Conservation (phyloP, 2,888 invertebrate species). For the Dichetophora obliterata region DNA sequence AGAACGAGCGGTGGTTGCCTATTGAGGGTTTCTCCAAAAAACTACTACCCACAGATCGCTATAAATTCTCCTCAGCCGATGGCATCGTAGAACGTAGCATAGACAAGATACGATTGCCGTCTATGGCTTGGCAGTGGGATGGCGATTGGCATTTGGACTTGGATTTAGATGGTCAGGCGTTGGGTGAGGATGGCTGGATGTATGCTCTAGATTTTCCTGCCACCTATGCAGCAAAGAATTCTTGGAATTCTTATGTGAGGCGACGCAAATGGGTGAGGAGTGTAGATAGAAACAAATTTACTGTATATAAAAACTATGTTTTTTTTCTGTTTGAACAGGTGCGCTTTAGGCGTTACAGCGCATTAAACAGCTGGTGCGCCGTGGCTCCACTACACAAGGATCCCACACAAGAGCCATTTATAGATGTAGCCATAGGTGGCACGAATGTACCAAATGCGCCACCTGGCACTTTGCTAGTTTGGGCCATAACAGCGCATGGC, state of each 20-base stretch:
- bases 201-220: constrained; percentile 94
- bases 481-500: constrained; percentile 94
- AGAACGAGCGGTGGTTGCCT: constrained; percentile 95
- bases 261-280: constrained; percentile 84
- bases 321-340: constrained; percentile 44
- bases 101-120: constrained; percentile 87
- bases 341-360: constrained; percentile 87
- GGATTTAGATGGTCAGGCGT: constrained; percentile 85
- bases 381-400: constrained; percentile 91
- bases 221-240: constrained; percentile 82
- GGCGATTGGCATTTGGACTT: constrained; percentile 92
- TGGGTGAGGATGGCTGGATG: constrained; percentile 94
- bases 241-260: constrained; percentile 92
- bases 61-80: constrained; percentile 87
- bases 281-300: background rate
- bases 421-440: constrained; percentile 90
- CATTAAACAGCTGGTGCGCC: constrained; percentile 93
- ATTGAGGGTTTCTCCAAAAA: constrained; percentile 88
- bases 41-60: constrained; percentile 89
- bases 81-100: constrained; percentile 84
- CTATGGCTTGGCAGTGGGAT: constrained; percentile 98
- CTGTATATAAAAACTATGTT: background rate
- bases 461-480: constrained; percentile 83
- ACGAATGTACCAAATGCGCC: constrained; percentile 83
- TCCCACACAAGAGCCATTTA: constrained; percentile 91